A percentile compares a stretch with the other conserved stretches of the same genome.
Evolutionary conservation across 2,888 invertebrate species (phyloP).

Genomic region (Drosophila pseudotakahashii): DNA sequence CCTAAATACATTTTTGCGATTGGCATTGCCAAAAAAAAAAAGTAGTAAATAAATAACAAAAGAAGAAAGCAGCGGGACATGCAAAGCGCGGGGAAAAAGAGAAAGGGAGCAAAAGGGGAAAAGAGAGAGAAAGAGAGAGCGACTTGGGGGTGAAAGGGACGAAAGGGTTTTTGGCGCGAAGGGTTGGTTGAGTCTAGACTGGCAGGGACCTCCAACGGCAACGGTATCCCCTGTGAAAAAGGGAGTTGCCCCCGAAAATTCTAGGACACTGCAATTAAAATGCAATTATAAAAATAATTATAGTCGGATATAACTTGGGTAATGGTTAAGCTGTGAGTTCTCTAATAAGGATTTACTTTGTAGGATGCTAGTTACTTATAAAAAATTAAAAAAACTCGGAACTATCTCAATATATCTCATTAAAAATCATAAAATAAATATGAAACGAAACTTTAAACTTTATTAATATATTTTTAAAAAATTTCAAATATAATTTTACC

Average conservation of each 20-base stretch:
- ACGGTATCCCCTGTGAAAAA: background rate
- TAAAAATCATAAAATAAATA: too few species aligned
- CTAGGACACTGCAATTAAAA: background rate
- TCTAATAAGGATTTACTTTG: too few species aligned
- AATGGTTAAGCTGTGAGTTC: too few species aligned
- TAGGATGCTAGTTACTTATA: too few species aligned
- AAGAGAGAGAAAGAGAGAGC: background rate
- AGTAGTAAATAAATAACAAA: conserved; percentile 12
- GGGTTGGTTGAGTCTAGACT: conserved; percentile 6
- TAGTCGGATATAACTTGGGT: too few species aligned
- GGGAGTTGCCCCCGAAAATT: background rate
- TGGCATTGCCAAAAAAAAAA: conserved; percentile 63
- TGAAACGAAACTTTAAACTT: too few species aligned
- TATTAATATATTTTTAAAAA: too few species aligned
- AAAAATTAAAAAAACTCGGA: too few species aligned
- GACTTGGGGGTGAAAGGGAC: background rate
- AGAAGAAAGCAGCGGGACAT: conserved; percentile 36
- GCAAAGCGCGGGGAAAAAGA: conserved; percentile 15
- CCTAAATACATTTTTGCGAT: conserved; percentile 71
- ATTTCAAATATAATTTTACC: too few species aligned
- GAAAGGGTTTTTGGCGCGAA: too few species aligned
- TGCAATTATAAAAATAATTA: too few species aligned
- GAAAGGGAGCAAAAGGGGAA: background rate
- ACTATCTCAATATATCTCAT: too few species aligned
- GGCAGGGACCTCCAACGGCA: background rate